Conservation (phyloP, 2,888 invertebrate genomes). For the Melanophora roralis region DNA sequence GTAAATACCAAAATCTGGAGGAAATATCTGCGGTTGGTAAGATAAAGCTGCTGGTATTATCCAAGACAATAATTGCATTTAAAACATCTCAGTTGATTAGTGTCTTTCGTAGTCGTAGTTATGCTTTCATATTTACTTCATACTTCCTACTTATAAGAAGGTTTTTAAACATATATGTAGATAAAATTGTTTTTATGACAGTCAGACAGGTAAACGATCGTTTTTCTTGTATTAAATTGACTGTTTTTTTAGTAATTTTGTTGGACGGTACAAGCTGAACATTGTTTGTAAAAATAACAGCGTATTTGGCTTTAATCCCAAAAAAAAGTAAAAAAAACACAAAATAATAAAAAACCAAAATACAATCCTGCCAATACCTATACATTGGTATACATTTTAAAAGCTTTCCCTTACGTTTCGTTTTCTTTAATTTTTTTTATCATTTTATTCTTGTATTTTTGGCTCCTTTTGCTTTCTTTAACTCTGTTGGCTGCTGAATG, state of each 20-base stretch:
- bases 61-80: too few species aligned
- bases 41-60: too few species aligned
- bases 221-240: constrained; percentile 40
- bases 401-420: constrained; percentile 17
- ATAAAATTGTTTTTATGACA: not conserved
- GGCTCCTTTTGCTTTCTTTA: not conserved
- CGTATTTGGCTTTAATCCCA: constrained; percentile 55
- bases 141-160: too few species aligned
- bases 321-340: constrained; percentile 39
- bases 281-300: constrained; percentile 33
- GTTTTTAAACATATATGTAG: not conserved
- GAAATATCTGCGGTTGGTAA: too few species aligned
- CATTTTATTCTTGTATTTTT: constrained; percentile 1
- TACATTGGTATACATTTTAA: constrained; percentile 17
- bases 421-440: not conserved
- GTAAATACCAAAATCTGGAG: too few species aligned
- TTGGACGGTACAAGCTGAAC: not conserved
- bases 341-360: constrained; percentile 12
- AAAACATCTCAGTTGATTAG: too few species aligned
- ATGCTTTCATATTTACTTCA: too few species aligned
- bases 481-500: constrained; percentile 53
- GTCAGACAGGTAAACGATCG: constrained; percentile 22
- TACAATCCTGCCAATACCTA: too few species aligned
- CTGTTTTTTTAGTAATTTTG: constrained; percentile 16
- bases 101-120: too few species aligned